These are phyloP conservation scores for Hoplodrina ambigua DNA, from an alignment of 2,888 invertebrate species.

Conservation along the genomic window DNA sequence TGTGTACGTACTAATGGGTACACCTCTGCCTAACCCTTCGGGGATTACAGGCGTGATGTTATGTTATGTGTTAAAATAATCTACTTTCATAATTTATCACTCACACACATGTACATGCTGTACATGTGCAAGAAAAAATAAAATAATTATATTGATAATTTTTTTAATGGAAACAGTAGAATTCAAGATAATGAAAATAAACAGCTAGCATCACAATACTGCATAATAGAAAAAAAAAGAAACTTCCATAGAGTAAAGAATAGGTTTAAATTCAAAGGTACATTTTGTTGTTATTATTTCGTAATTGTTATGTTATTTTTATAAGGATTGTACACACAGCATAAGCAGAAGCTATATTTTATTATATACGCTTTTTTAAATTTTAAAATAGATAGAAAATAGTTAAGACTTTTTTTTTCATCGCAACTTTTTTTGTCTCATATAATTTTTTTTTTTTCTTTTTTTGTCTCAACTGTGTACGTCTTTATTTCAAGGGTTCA, in stretches of 20 bases:
- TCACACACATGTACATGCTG: too few relatives aligned
- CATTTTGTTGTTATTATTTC: conserved; percentile 63
- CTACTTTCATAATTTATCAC: conserved; percentile 7
- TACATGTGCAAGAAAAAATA: too few relatives aligned
- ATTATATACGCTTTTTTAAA: conserved; percentile 19
- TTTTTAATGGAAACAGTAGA: too few relatives aligned
- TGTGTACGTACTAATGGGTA: too few relatives aligned
- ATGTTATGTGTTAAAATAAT: conserved; percentile 47
- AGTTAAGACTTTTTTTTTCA: conserved; percentile 7
- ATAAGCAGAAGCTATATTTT: conserved; percentile 39
- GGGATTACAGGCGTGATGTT: too few relatives aligned
- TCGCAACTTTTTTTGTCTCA: not conserved
- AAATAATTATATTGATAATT: too few relatives aligned
- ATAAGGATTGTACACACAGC: conserved; percentile 63
- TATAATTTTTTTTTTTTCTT: not conserved
- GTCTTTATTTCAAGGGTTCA: conserved; percentile 68
- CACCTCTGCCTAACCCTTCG: too few relatives aligned
- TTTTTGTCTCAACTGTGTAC: conserved; percentile 63
- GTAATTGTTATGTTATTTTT: conserved; percentile 59
- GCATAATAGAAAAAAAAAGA: conserved; percentile 2
- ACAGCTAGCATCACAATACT: conserved; percentile 7
- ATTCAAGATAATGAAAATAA: not conserved
- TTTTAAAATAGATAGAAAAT: not conserved
- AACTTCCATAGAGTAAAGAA: conserved; percentile 10
- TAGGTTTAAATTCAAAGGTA: conserved; percentile 28